Conservation (phyloP, 2,113 vertebrate species). For the Daphoenositta chrysoptera region DNA sequence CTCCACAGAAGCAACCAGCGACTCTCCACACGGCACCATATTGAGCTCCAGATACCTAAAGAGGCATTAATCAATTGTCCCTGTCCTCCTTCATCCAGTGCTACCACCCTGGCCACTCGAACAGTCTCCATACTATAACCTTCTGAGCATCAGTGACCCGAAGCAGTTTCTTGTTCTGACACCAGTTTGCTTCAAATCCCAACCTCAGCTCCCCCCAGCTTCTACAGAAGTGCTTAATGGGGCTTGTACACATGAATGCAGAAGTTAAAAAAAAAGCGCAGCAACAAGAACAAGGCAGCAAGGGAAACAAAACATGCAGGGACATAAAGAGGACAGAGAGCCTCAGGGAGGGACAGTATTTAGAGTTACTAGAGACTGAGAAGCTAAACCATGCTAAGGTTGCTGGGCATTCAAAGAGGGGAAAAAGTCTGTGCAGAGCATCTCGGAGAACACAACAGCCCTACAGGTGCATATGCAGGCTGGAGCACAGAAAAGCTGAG, state of each 20-base stretch:
- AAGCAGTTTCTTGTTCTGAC: not conserved
- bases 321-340: constrained; percentile 43
- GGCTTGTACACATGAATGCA: not conserved
- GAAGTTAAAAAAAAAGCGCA: not conserved
- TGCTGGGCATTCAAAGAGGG: not conserved
- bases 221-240: not conserved
- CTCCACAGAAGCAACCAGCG: not conserved
- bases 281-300: not conserved
- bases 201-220: not conserved
- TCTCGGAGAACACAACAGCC: not conserved
- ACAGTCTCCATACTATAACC: not conserved
- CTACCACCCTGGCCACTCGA: not conserved
- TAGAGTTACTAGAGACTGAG: not conserved
- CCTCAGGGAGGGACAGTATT: not conserved
- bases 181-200: not conserved
- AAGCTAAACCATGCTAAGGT: not conserved
- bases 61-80: not conserved
- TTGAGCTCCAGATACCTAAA: not conserved
- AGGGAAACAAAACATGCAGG: constrained; percentile 17
- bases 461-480: not conserved
- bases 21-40: not conserved
- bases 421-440: not conserved
- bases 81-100: not conserved
- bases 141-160: not conserved
- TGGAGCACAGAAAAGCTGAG: not conserved